Evolutionary conservation across 1,140 invertebrate species (phyloP).

Genomic region (Rhynchophorus ferrugineus): DNA sequence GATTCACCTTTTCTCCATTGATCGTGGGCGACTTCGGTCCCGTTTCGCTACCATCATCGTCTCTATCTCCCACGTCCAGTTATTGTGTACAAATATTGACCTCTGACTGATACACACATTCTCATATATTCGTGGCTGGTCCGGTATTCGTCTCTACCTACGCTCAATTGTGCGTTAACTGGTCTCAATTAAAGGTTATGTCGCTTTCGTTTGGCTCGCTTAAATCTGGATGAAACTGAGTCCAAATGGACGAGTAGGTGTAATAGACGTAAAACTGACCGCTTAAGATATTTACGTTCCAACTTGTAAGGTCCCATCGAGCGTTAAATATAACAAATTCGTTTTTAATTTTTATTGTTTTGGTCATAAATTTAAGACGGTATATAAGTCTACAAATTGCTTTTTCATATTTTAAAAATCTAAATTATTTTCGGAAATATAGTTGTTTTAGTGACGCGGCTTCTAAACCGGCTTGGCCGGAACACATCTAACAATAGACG

Average conservation of each 20-base stretch:
- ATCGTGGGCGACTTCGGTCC: neutral
- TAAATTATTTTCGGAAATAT: too few relatives aligned
- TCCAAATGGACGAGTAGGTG: neutral
- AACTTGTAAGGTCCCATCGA: too few relatives aligned
- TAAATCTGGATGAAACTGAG: slow-evolving; percentile 17
- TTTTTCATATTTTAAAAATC: too few relatives aligned
- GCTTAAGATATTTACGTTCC: too few relatives aligned
- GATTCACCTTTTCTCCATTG: neutral
- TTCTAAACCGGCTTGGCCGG: too few relatives aligned
- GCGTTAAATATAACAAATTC: too few relatives aligned
- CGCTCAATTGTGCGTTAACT: slow-evolving; percentile 19
- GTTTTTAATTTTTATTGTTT: too few relatives aligned
- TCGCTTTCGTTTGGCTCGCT: slow-evolving; percentile 10
- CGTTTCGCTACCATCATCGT: neutral
- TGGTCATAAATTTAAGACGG: too few relatives aligned
- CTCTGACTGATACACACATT: slow-evolving; percentile 25
- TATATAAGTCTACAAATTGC: too few relatives aligned
- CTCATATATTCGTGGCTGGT: slow-evolving; percentile 13
- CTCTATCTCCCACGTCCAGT: slow-evolving; percentile 13
- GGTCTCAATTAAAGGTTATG: slow-evolving; percentile 15
- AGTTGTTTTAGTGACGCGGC: too few relatives aligned
- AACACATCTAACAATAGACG: too few relatives aligned
- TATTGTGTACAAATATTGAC: slow-evolving; percentile 25
- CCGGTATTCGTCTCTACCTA: slow-evolving; percentile 17
- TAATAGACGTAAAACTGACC: too few relatives aligned